Evolutionary conservation across 2,113 vertebrate genomes (phyloP).

Genomic region (Oceanites oceanicus): DNA sequence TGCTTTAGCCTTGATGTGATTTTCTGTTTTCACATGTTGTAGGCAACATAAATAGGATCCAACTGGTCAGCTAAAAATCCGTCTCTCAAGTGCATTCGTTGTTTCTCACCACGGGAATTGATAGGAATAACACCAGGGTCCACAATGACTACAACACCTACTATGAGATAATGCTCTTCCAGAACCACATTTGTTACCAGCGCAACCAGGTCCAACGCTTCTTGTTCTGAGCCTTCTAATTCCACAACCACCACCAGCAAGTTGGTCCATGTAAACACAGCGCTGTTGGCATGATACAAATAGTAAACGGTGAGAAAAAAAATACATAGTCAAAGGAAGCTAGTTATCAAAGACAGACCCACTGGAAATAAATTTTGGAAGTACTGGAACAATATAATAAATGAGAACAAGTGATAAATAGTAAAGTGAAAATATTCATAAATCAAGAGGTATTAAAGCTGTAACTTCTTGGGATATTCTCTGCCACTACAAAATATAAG

Average conservation of each 20-base stretch:
- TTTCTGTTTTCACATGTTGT: constrained; percentile 86
- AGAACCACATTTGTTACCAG: constrained; percentile 92
- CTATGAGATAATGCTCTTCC: constrained; percentile 95
- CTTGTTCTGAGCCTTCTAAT: constrained; percentile 92
- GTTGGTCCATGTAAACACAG: constrained; percentile 98
- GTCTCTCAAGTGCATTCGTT: constrained; percentile 95
- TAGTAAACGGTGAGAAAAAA: background rate
- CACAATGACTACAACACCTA: constrained; percentile 94
- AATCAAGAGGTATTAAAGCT: background rate
- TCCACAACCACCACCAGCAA: constrained; percentile 95
- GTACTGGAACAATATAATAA: background rate
- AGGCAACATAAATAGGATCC: constrained; percentile 97
- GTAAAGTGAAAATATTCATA: background rate
- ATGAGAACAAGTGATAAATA: background rate
- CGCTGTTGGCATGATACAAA: constrained; percentile 68
- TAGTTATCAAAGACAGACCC: background rate
- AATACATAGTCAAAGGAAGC: background rate
- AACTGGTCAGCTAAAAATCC: constrained; percentile 96
- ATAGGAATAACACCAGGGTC: constrained; percentile 95
- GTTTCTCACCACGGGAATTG: constrained; percentile 95
- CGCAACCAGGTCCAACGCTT: constrained; percentile 90
- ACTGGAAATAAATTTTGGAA: background rate
- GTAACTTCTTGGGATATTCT: background rate
- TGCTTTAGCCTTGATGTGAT: constrained; percentile 1
- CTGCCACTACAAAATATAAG: background rate